Evolutionary conservation across 1,140 invertebrate species (phyloP), one percentile per base, ranked within the genome.

Genomic region (Atta texana): DNA sequence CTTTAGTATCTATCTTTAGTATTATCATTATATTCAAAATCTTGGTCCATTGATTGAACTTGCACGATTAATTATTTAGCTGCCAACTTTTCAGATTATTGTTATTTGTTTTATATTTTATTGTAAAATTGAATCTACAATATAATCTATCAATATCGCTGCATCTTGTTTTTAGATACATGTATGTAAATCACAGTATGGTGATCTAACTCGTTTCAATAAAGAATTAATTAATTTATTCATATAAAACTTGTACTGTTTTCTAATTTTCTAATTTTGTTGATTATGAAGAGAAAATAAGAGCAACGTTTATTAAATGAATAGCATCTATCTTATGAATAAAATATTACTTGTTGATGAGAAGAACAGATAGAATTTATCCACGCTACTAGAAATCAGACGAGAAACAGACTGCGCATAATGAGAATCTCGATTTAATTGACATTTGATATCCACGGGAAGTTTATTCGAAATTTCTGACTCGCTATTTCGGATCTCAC

Each of bases 381-480:
- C 12, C 3, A 18, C 16, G 12, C 16, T 21, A 51, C 18, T 44
- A 53, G 24, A 31, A 34, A 49, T 71, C 34, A 10, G 4, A 34
- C 10, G 21, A 44, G n/a, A 7, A 72, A 71, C 10, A 44, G 5
- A 44, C 4, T 66, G 14, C 10, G 14, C 3, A 8, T 34, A 24
- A 51, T 14, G 59, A 24, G 39, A 63, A 59, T 28, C 14, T 24
- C 16, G n/a, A 31, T 8, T 21, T 31, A 68, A 18, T 57, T 44
- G 74, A 16, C 12, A 31, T 4, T 71, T 21, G n/a, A 14, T 64
- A 31, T n/a, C 28, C 16, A 28, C 53, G 53, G 44, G 3, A n/a
- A 49, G 21, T 72, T 71, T 49, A 82, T 72, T 82, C 3, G 16
- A 59, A 44, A 81, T 61, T 49, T 72, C 53, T 61, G 34, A 72